phyloP scores from a whole-genome alignment of 2,888 invertebrate genomes.

The Ormyrus labotus region DNA sequence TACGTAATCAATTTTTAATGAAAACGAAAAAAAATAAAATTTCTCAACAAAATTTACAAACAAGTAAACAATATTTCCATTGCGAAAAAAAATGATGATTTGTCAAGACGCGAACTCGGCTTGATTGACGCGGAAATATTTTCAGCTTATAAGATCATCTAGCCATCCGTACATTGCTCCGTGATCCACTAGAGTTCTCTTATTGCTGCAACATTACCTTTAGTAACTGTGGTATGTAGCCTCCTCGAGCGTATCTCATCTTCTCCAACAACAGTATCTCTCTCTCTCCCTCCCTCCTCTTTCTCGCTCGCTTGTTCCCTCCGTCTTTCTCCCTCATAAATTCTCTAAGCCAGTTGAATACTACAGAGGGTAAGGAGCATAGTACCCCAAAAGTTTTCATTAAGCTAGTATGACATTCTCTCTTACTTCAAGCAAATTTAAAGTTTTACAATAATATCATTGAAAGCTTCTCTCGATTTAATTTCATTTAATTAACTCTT shows the following conservation, averaged over 20 bases:
- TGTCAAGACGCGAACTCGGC: too few relatives aligned
- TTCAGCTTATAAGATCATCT: too few relatives aligned
- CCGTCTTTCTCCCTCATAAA: neutral
- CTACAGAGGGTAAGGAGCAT: neutral
- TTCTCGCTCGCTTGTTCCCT: neutral
- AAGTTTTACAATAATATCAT: neutral
- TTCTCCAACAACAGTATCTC: neutral
- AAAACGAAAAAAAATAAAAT: too few relatives aligned
- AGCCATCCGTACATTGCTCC: too few relatives aligned
- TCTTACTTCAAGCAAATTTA: neutral
- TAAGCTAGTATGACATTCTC: neutral
- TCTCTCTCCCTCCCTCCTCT: constrained; percentile 2
- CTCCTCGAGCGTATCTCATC: neutral
- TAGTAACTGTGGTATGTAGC: neutral
- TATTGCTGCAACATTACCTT: neutral
- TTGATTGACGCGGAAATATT: too few relatives aligned
- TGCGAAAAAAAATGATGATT: too few relatives aligned
- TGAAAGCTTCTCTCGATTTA: too few relatives aligned
- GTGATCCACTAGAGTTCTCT: too few relatives aligned
- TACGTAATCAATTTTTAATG: too few relatives aligned
- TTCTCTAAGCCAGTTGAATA: neutral
- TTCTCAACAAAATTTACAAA: too few relatives aligned
- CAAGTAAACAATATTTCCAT: too few relatives aligned
- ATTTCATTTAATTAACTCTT: too few relatives aligned
- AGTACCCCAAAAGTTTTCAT: neutral